Conservation (phyloP, 2,888 invertebrate species). For the Erebia aethiops region DNA sequence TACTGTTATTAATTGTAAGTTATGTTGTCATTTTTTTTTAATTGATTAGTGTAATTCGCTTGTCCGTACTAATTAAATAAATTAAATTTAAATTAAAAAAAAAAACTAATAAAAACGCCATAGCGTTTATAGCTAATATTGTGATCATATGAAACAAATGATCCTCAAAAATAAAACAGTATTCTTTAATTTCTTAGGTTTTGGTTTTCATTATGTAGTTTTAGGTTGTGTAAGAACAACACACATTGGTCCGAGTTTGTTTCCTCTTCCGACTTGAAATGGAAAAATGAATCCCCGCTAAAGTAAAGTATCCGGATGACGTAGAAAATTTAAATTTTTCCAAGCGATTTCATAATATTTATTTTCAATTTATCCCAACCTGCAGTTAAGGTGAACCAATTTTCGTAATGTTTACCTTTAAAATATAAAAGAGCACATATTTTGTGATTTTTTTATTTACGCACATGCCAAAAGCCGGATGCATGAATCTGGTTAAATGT, state of each 20-base stretch:
- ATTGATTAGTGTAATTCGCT: too few relatives aligned
- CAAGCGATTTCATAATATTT: conserved; percentile 15
- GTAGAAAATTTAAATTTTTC: conserved; percentile 5
- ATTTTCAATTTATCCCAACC: conserved; percentile 6
- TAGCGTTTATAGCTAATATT: too few relatives aligned
- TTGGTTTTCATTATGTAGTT: background rate
- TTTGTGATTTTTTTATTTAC: background rate
- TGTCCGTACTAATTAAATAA: too few relatives aligned
- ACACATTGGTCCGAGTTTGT: background rate
- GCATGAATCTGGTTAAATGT: too few relatives aligned
- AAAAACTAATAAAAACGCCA: too few relatives aligned
- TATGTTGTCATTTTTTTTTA: too few relatives aligned
- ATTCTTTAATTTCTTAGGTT: background rate
- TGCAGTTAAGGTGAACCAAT: background rate
- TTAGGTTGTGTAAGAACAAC: background rate
- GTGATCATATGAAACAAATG: too few relatives aligned
- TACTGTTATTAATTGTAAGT: too few relatives aligned
- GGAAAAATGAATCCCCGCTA: background rate
- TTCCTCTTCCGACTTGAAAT: background rate
- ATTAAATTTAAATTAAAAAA: too few relatives aligned
- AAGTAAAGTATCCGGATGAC: background rate
- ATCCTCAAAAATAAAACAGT: background rate
- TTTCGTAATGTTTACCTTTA: background rate
- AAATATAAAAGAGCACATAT: background rate
- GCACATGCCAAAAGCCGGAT: too few relatives aligned